Percentiles rank a stretch among this genome's conserved stretches.
phyloP scores from a whole-genome alignment of 2,888 invertebrate species.

The Blera fallax region DNA sequence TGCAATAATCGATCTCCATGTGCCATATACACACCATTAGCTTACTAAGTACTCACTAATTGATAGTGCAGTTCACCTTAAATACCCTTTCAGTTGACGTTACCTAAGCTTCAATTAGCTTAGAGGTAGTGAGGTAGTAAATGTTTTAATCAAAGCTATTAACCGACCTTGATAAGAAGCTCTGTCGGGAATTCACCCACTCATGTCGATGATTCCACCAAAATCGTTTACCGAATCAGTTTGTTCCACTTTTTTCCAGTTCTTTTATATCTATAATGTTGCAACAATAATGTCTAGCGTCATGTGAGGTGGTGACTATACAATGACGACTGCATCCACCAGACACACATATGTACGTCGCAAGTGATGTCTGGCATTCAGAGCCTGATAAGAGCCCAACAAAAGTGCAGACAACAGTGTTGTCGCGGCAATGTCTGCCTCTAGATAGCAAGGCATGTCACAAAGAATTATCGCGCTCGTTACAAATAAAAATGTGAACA shows the following conservation, averaged over 20 bases:
- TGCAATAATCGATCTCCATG: neutral
- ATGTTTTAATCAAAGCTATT: neutral
- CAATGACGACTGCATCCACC: neutral
- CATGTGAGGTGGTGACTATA: neutral
- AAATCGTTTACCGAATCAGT: neutral
- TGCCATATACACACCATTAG: too few species aligned
- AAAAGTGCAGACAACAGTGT: neutral
- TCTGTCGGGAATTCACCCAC: neutral
- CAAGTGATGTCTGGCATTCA: neutral
- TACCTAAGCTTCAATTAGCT: neutral
- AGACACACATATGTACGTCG: neutral
- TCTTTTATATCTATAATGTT: neutral
- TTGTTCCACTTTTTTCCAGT: neutral
- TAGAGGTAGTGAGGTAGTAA: too few species aligned
- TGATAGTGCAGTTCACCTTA: neutral
- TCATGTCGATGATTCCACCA: neutral
- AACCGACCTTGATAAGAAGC: neutral
- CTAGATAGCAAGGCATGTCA: slow-evolving; percentile 17
- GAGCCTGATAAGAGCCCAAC: slow-evolving; percentile 14
- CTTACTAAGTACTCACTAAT: neutral
- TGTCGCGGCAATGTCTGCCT: slow-evolving; percentile 1
- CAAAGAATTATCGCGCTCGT: slow-evolving; percentile 1
- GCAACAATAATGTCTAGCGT: neutral
- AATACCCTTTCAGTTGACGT: neutral
- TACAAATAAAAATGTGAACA: neutral